Conservation (phyloP, 35 echinoderm and acorn worm species). For the Ophiothrix spiculata region DNA sequence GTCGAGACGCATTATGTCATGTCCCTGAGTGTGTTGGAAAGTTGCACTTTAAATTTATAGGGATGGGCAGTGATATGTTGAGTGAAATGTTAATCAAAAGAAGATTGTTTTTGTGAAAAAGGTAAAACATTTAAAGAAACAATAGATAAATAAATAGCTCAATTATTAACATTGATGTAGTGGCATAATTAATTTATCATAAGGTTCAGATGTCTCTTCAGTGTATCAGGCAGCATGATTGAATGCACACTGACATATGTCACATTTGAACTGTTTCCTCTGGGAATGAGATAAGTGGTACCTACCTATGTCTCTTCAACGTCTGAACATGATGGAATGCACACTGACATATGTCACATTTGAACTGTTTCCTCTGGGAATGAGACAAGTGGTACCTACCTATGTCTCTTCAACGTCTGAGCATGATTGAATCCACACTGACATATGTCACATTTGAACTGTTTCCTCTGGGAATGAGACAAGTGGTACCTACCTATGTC, state of each 20-base stretch:
- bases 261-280: neutral
- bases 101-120: neutral
- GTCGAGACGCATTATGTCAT: neutral
- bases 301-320: constrained; percentile 2
- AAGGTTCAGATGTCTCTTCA: neutral
- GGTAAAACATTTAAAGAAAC: neutral
- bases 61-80: too few relatives aligned
- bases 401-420: too few relatives aligned
- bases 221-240: constrained; percentile 20
- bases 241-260: neutral
- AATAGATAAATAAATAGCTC: neutral
- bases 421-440: too few relatives aligned
- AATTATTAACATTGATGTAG: neutral
- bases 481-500: too few relatives aligned
- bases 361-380: neutral
- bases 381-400: constrained; percentile 10
- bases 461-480: too few relatives aligned
- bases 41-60: too few relatives aligned
- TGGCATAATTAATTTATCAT: neutral
- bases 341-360: neutral
- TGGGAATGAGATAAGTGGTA: neutral
- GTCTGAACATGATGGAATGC: constrained; percentile 18
- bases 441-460: too few relatives aligned
- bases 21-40: too few relatives aligned
- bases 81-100: neutral